phyloP scores from a whole-genome alignment of 2,113 vertebrate species.

The Notothenia coriiceps region DNA sequence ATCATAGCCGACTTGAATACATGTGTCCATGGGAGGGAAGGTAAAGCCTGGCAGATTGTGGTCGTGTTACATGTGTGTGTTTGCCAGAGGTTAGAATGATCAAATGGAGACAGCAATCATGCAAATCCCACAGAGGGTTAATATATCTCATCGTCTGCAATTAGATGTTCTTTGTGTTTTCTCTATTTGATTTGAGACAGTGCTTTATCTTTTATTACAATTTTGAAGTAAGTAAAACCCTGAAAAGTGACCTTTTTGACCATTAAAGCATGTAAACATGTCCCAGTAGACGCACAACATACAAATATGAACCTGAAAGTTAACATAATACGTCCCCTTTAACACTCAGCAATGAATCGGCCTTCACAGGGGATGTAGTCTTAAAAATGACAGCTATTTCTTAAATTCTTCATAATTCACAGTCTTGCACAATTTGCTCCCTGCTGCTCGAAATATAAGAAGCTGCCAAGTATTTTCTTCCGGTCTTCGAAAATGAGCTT shows the following conservation, averaged over 20 bases:
- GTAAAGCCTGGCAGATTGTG: background rate
- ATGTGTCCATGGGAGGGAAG: background rate
- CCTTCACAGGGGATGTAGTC: conserved; percentile 16
- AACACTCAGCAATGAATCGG: conserved; percentile 7
- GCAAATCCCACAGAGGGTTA: conserved; percentile 22
- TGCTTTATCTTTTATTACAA: background rate
- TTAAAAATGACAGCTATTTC: conserved; percentile 34
- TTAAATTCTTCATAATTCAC: conserved; percentile 45
- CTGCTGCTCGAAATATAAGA: conserved; percentile 42
- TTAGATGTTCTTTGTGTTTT: background rate
- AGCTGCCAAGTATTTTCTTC: conserved; percentile 51
- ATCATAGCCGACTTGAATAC: conserved; percentile 35
- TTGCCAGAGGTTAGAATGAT: conserved; percentile 16
- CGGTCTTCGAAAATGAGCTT: conserved; percentile 58
- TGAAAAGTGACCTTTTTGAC: background rate
- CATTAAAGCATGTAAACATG: too few relatives aligned
- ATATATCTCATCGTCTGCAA: background rate
- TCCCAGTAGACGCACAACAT: too few relatives aligned
- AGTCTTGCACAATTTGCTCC: conserved; percentile 62
- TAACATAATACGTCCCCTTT: background rate
- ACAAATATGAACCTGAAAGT: too few relatives aligned
- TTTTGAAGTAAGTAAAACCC: background rate
- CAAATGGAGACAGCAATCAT: conserved; percentile 24
- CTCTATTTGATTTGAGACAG: background rate
- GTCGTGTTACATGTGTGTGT: background rate